Evolutionary conservation across 1,140 invertebrate species (phyloP).

Genomic region (Aphidius ervi): DNA sequence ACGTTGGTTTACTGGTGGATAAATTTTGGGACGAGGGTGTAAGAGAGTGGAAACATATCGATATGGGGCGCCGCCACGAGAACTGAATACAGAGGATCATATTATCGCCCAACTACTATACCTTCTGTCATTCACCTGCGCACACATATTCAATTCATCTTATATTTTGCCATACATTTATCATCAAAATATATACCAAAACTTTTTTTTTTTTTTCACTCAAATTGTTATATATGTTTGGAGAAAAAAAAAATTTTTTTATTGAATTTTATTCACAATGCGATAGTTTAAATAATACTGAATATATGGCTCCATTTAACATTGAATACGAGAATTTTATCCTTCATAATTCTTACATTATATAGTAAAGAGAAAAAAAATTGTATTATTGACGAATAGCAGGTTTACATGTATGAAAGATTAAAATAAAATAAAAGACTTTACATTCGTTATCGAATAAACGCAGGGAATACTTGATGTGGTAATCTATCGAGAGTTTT

Average conservation of each 20-base stretch:
- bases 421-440: background rate
- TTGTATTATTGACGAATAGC: background rate
- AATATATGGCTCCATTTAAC: no score
- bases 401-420: background rate
- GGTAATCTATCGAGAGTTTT: background rate
- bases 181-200: background rate
- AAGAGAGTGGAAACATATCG: constrained; percentile 46
- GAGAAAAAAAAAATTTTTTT: no score
- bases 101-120: constrained; percentile 28
- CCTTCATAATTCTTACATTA: no score
- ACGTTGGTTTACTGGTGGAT: background rate
- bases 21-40: constrained; percentile 12
- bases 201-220: constrained; percentile 7
- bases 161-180: constrained; percentile 9
- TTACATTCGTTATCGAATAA: background rate
- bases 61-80: constrained; percentile 49
- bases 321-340: no score
- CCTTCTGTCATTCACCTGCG: constrained; percentile 24
- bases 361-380: background rate
- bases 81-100: constrained; percentile 33
- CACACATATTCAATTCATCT: constrained; percentile 10
- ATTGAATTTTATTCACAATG: no score
- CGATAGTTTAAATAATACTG: no score
- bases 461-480: background rate
- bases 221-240: background rate